Evolutionary conservation across 1,140 invertebrate genomes (phyloP), one percentile per base, ranked within the genome.

Genomic region (Drosophila bifasciata): DNA sequence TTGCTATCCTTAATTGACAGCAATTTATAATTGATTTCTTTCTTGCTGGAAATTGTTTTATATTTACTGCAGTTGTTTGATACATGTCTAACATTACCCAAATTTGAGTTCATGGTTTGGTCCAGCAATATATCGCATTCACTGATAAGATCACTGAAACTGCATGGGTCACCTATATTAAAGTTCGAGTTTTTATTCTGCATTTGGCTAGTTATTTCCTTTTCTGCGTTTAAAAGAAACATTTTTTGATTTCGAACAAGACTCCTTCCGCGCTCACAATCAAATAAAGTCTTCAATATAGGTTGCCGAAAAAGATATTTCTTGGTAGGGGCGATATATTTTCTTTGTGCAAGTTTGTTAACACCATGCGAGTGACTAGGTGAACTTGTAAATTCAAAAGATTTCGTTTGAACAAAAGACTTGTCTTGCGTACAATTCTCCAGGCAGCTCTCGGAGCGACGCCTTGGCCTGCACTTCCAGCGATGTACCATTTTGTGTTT

Each of bases 121-220:
- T 78, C 59, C 0, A 91, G 70, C 17, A 91, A 45, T 16, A 48
- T 53, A 36, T 90, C 68, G 43, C 90, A 89, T 58, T 89, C 83
- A 11, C 66, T 61, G 7, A 91, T 83, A 6, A 91, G 58, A 53
- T 91, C 80, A 9, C 80, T 75, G 58, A 80, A 90, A 50, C 75
- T 67, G 32, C 52, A 64, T 5, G 55, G 70, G 7, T 59, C 73
- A 46, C 58, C 60, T 13, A 48, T 46, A 32, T 44, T 77, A 2
- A 59, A 49, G 19, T 62, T 58, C 4, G 48, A 41, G 13, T 51
- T 63, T 7, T 48, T 64, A 40, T 32, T 36, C 21, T 48, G 70
- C 23, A 39, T 28, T 48, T 75, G 63, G 53, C 40, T 45, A 51
- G 25, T 74, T 17, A 45, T 45, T 21, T 79, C 66, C 44, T 72